Evolutionary conservation across 2,888 invertebrate genomes (phyloP).

Genomic region (Clanis bilineata): DNA sequence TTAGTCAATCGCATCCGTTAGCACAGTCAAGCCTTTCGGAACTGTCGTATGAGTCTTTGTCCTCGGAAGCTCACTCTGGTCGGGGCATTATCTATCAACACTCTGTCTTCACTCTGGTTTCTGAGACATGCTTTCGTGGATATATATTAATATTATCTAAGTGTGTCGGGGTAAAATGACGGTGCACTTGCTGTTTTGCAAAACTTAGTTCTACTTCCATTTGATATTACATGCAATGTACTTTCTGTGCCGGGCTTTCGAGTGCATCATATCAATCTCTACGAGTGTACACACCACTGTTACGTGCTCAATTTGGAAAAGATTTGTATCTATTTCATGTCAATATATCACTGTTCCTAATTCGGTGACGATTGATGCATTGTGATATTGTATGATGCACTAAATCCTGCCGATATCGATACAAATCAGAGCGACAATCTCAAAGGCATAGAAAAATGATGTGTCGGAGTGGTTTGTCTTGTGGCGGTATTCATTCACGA

Average conservation of each 20-base stretch:
- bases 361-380: slow-evolving; percentile 35
- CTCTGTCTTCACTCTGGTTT: slow-evolving; percentile 64
- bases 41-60: slow-evolving; percentile 75
- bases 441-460: slow-evolving; percentile 74
- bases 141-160: slow-evolving; percentile 61
- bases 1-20: slow-evolving; percentile 67
- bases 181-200: slow-evolving; percentile 75
- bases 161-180: slow-evolving; percentile 69
- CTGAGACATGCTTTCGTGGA: slow-evolving; percentile 83
- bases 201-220: slow-evolving; percentile 71
- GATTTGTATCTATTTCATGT: slow-evolving; percentile 31
- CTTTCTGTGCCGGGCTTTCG: slow-evolving; percentile 71
- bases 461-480: slow-evolving; percentile 74
- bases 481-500: slow-evolving; percentile 72
- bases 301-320: slow-evolving; percentile 35
- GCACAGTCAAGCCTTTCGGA: slow-evolving; percentile 76
- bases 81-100: slow-evolving; percentile 57
- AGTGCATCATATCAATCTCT: slow-evolving; percentile 78
- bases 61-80: slow-evolving; percentile 69
- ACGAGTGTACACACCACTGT: slow-evolving; percentile 45
- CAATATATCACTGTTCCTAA: slow-evolving; percentile 33
- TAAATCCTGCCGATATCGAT: slow-evolving; percentile 64
- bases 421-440: slow-evolving; percentile 71
- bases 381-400: slow-evolving; percentile 76
- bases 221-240: slow-evolving; percentile 68